Percentiles rank a stretch among this genome's conserved stretches.
phyloP scores from a whole-genome alignment of 2,113 vertebrate genomes.

The Puntigrus tetrazona region DNA sequence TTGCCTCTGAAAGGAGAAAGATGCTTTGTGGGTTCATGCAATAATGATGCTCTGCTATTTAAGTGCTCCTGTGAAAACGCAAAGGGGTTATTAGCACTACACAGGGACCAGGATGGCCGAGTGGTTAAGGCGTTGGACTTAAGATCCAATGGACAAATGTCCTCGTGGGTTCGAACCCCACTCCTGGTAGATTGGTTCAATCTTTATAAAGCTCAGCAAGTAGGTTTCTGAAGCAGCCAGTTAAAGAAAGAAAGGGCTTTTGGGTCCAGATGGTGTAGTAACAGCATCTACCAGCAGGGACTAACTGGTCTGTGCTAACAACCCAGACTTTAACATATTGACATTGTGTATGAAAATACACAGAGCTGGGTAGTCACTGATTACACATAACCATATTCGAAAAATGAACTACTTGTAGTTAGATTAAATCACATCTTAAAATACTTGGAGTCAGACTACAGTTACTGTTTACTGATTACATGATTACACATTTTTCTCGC shows the following conservation, averaged over 20 bases:
- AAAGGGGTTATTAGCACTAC: accelerated
- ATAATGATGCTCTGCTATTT: neutral
- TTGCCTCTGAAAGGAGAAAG: neutral
- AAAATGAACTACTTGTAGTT: too few species aligned
- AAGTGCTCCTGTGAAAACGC: neutral
- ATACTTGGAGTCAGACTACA: too few species aligned
- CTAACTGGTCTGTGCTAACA: neutral
- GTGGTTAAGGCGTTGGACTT: slow-evolving; percentile 13
- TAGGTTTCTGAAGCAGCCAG: too few species aligned
- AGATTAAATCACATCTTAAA: too few species aligned
- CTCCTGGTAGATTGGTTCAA: neutral
- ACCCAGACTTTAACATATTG: neutral
- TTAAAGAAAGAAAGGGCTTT: neutral
- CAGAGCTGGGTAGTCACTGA: too few species aligned
- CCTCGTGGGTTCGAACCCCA: neutral
- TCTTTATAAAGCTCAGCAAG: neutral
- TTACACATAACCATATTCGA: too few species aligned
- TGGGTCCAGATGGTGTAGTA: neutral
- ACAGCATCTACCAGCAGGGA: neutral
- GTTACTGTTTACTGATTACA: too few species aligned
- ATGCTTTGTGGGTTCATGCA: neutral
- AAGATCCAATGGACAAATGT: slow-evolving; percentile 10
- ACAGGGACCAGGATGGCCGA: neutral
- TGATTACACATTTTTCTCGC: too few species aligned
- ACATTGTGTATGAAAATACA: neutral